Conservation (phyloP, 2,888 invertebrate genomes). For the Tortrix viridana region DNA sequence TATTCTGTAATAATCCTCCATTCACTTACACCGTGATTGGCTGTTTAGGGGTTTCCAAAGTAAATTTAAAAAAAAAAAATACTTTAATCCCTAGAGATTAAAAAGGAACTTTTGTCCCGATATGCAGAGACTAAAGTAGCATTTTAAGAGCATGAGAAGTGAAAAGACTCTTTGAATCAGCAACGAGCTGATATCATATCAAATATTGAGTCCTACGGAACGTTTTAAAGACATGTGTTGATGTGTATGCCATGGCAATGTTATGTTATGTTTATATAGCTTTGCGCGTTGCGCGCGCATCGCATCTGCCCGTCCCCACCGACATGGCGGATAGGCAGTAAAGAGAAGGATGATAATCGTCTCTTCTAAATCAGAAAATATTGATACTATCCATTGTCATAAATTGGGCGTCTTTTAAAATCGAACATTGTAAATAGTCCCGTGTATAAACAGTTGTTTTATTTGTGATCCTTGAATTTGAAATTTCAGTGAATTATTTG, state of each 20-base stretch:
- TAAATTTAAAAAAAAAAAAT: no score
- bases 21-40: no score
- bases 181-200: no score
- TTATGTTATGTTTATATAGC: constrained; percentile 73
- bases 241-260: constrained; percentile 19
- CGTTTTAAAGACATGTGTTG: neutral
- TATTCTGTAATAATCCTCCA: no score
- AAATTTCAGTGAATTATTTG: constrained; percentile 85
- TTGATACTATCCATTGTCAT: constrained; percentile 88
- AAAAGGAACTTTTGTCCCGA: no score
- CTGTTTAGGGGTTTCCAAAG: no score
- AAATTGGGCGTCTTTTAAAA: constrained; percentile 86
- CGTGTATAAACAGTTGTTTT: constrained; percentile 90
- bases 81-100: no score
- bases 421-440: constrained; percentile 90
- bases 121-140: no score
- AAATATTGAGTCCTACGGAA: constrained; percentile 15
- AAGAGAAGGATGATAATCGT: constrained; percentile 82
- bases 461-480: constrained; percentile 86
- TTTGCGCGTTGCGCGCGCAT: constrained; percentile 84
- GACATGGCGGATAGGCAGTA: constrained; percentile 83
- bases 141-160: no score
- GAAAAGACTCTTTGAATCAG: no score
- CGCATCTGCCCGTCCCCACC: constrained; percentile 81
- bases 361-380: constrained; percentile 85